Conservation (phyloP, 1,140 invertebrate species). For the Lineus longissimus region DNA sequence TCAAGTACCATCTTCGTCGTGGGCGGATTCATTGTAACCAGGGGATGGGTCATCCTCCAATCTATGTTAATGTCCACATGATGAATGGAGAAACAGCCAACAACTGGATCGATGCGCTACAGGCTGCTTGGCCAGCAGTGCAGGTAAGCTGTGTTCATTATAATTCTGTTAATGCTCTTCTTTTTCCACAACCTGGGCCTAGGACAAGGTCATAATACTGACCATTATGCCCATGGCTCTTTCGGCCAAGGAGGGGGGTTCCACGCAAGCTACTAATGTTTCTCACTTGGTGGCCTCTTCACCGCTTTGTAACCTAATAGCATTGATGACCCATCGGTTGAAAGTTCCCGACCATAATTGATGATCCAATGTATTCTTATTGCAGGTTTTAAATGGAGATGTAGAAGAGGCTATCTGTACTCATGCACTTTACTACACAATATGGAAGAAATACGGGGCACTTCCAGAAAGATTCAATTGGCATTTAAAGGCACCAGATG, state of each 20-base stretch:
- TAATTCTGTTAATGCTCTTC: constrained; percentile 5
- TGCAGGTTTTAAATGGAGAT: constrained; percentile 65
- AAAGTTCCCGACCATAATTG: too few species aligned
- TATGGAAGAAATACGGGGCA: constrained; percentile 66
- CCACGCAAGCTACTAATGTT: too few species aligned
- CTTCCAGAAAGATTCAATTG: constrained; percentile 70
- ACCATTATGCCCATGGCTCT: constrained; percentile 4
- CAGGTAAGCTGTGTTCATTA: constrained; percentile 51
- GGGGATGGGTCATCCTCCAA: constrained; percentile 63
- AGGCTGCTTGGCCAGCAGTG: constrained; percentile 64
- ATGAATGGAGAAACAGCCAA: constrained; percentile 62
- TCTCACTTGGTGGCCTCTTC: too few species aligned
- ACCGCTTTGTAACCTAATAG: too few species aligned
- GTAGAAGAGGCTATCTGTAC: constrained; percentile 70
- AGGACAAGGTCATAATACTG: constrained; percentile 2
- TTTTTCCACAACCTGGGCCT: neutral
- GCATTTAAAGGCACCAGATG: constrained; percentile 63
- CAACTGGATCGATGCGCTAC: constrained; percentile 68
- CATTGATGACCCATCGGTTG: too few species aligned
- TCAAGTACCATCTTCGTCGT: constrained; percentile 63
- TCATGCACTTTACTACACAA: constrained; percentile 66
- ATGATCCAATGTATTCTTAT: too few species aligned
- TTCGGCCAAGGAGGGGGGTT: neutral
- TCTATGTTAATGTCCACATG: constrained; percentile 73
- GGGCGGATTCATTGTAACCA: constrained; percentile 62